These are phyloP conservation scores for Sitobion miscanthi DNA, from an alignment of 1,140 invertebrate genomes.

Conservation along the genomic window DNA sequence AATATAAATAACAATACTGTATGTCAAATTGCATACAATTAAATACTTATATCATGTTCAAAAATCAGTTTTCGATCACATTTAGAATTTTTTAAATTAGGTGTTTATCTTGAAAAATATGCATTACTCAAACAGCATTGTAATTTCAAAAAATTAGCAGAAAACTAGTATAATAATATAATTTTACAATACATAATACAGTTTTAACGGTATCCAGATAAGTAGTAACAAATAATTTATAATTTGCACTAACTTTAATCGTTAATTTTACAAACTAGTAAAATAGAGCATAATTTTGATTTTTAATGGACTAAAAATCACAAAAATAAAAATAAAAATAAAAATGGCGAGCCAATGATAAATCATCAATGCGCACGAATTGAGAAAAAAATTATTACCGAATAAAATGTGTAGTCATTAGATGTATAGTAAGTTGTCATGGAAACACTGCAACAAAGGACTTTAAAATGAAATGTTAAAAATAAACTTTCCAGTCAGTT, in stretches of 20 bases:
- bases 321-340: background rate
- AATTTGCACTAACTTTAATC: background rate
- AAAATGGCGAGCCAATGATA: background rate
- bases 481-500: conserved; percentile 2
- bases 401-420: background rate
- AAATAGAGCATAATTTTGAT: background rate
- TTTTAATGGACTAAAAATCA: background rate
- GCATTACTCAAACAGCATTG: background rate
- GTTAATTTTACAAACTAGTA: background rate
- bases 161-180: background rate
- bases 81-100: background rate
- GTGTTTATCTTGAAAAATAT: background rate
- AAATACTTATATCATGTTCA: background rate
- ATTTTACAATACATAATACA: background rate
- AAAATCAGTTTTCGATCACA: background rate
- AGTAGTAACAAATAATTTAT: background rate
- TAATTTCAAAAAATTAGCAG: background rate
- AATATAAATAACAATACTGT: background rate
- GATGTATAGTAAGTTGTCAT: background rate
- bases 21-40: background rate
- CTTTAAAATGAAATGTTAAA: background rate
- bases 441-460: background rate
- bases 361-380: background rate
- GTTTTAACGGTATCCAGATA: background rate
- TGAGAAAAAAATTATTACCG: background rate